Conservation (phyloP, 2,113 vertebrate genomes). For the Passer domesticus region DNA sequence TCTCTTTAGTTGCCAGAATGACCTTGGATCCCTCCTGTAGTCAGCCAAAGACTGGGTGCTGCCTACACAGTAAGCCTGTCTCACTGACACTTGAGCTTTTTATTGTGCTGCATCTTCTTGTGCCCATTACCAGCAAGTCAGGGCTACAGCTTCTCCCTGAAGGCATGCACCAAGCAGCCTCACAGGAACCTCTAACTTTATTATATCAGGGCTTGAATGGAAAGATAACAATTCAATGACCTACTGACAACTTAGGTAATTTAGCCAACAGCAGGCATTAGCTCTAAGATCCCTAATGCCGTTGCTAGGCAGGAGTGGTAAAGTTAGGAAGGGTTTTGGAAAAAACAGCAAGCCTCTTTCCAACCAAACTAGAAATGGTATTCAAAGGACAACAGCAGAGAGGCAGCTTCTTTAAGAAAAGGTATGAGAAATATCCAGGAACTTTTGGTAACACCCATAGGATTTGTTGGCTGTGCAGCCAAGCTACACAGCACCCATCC, state of each 20-base stretch:
- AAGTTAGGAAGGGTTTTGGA: slow-evolving; percentile 28
- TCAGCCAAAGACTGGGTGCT: neutral
- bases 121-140: neutral
- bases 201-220: neutral
- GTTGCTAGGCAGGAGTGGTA: slow-evolving; percentile 30
- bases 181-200: neutral
- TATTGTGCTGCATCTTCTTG: neutral
- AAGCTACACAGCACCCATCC: neutral
- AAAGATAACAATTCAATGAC: neutral
- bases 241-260: neutral
- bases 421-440: slow-evolving; percentile 17
- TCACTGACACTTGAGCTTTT: neutral
- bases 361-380: neutral
- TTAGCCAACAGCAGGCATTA: neutral
- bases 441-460: neutral
- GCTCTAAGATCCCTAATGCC: neutral
- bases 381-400: neutral
- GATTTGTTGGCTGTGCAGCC: neutral
- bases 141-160: neutral
- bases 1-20: neutral
- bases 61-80: neutral
- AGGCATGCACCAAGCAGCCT: neutral
- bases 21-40: neutral
- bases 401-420: neutral
- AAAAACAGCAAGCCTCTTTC: slow-evolving; percentile 8